These are phyloP conservation scores for Drosophila kanapiae DNA, from an alignment of 1,140 invertebrate species.

Conservation along the genomic window DNA sequence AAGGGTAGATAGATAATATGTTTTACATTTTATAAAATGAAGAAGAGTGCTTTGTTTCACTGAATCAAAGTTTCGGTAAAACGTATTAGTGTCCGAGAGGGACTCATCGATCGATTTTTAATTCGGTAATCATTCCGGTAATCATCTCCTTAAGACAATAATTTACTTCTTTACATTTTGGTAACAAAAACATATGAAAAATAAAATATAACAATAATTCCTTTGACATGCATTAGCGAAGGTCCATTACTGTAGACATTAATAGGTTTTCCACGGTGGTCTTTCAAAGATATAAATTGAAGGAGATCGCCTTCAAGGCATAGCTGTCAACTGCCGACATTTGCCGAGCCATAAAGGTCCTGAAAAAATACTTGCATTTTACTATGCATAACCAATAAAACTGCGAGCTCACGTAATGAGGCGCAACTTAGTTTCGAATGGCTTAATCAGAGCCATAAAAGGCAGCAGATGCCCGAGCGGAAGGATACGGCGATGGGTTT, in stretches of 20 bases:
- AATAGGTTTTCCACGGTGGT: slow-evolving; percentile 3
- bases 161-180: no score
- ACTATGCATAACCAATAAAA: slow-evolving; percentile 54
- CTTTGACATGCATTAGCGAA: background rate
- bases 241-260: background rate
- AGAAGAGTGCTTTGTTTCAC: no score
- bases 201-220: background rate
- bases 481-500: slow-evolving; percentile 64
- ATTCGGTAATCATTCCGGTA: no score
- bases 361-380: slow-evolving; percentile 24
- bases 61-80: no score
- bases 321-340: slow-evolving; percentile 29
- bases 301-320: slow-evolving; percentile 1
- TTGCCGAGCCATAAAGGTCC: slow-evolving; percentile 34
- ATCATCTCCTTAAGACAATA: no score
- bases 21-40: no score
- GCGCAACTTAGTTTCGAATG: slow-evolving; percentile 61
- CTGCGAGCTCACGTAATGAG: slow-evolving; percentile 55
- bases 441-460: slow-evolving; percentile 72
- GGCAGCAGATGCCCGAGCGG: slow-evolving; percentile 58
- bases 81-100: no score
- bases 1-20: no score
- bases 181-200: no score
- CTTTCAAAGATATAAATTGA: background rate
- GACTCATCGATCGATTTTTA: no score